Evolutionary conservation across 2,797 vertebrate genomes (phyloP), one percentile per base, ranked within the genome.

Genomic region (Neostethus bicornis): DNA sequence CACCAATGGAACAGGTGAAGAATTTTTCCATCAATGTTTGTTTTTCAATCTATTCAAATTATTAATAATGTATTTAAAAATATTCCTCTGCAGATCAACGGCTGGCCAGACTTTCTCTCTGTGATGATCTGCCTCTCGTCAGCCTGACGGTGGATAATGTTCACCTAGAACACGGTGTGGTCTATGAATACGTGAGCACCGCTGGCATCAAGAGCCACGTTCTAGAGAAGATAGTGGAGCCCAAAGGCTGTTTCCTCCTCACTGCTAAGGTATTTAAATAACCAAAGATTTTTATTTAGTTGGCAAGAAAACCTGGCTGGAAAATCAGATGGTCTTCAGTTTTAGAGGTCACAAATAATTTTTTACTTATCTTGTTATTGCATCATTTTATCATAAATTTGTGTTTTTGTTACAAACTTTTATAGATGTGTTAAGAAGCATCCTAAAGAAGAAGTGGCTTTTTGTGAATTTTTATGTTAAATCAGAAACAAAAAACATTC

Each of bases 191-290:
- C 0, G 87, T 94, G 56, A 98, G 94, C 92, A 95, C 94, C 0
- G 94, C 95, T 0, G 97, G 97, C 6, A 90, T 96, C 85, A 96
- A 93, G 81, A 93, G 94, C 61, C 94, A 96, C 3, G 95, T 98
- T 53, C 87, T 98, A 74, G 97, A 99, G 89, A 97, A 97, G 89
- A 94, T 94, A 39, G 90, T 97, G 81, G 94, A 95, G 74, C 96
- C 96, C 10, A 96, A 93, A 16, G 95, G 96, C 53, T 96, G 94
- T 78, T 99, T 99, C 79, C 86, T 74, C 69, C 93, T 99, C 73
- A 84, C 95, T 3, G 95, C 96, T 20, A 98, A 99, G 95, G 97
- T 98, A 85, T n/a, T 26, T 66, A 29, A 35, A 24, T 12, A 29
- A 16, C 23, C 42, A 14, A 41, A 42, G 35, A 10, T 3, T 41